Conservation (phyloP, 2,113 vertebrate genomes). For the Spermophilus dauricus region DNA sequence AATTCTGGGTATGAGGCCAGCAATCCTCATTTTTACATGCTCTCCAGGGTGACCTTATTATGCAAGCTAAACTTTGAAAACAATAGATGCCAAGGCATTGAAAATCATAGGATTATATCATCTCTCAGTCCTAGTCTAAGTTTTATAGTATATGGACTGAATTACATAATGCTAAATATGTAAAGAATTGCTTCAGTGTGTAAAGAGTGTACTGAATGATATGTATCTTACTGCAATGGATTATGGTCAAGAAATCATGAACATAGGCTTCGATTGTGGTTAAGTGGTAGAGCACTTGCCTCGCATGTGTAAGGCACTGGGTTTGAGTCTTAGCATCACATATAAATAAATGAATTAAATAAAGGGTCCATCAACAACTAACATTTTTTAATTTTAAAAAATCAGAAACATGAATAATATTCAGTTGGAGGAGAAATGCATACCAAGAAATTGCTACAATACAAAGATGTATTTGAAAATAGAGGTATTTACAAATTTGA, state of each 20-base stretch:
- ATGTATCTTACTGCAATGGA: neutral
- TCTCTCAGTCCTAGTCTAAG: neutral
- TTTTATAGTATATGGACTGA: neutral
- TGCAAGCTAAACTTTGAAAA: constrained; percentile 25
- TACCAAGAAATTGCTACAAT: constrained; percentile 31
- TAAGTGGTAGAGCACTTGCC: too few relatives aligned
- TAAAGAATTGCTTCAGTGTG: neutral
- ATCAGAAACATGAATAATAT: neutral
- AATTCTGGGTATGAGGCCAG: neutral
- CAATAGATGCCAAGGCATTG: neutral
- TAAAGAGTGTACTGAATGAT: constrained; percentile 28
- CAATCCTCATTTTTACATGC: neutral
- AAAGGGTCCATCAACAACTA: too few relatives aligned
- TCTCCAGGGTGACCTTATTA: neutral
- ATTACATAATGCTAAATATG: neutral
- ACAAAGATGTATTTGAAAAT: constrained; percentile 12
- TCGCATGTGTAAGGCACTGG: too few relatives aligned
- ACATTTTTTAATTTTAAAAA: too few relatives aligned
- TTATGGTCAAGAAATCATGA: neutral
- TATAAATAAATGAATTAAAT: too few relatives aligned
- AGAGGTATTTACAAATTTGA: neutral
- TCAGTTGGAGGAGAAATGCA: neutral
- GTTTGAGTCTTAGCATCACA: too few relatives aligned
- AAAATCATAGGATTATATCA: neutral
- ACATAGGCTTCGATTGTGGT: neutral